phyloP scores from a whole-genome alignment of 1,140 invertebrate species.

The Leptopilina clavipes region DNA sequence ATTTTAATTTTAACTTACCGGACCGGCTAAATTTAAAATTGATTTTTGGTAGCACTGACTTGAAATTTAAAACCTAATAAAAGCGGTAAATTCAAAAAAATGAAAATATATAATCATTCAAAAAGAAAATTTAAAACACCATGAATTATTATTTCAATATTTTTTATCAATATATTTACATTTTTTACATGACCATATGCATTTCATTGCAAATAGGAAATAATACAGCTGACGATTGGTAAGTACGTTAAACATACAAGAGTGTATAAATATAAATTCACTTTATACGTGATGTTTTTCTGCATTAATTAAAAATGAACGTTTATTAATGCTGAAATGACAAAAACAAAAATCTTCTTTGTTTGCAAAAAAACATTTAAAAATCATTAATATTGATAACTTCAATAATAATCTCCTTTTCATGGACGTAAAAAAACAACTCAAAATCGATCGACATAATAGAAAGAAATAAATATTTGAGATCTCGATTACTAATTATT shows the following conservation, averaged over 20 bases:
- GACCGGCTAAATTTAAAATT: too few relatives aligned
- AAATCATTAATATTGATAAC: neutral
- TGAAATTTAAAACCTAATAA: too few relatives aligned
- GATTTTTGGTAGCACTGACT: too few relatives aligned
- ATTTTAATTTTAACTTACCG: too few relatives aligned
- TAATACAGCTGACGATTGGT: slow-evolving; percentile 47
- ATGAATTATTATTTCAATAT: slow-evolving; percentile 17
- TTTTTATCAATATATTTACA: slow-evolving; percentile 27
- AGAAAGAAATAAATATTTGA: slow-evolving; percentile 19
- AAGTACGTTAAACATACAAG: slow-evolving; percentile 50
- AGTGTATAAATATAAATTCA: slow-evolving; percentile 28
- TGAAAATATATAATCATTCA: too few relatives aligned
- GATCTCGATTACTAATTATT: neutral
- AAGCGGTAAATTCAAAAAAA: too few relatives aligned
- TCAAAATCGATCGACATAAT: neutral
- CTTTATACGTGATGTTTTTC: neutral
- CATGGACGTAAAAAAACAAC: neutral
- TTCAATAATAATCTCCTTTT: slow-evolving; percentile 13
- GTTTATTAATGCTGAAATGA: neutral
- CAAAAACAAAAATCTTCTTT: slow-evolving; percentile 1
- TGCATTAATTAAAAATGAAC: neutral
- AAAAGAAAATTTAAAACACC: neutral
- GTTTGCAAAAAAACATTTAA: neutral
- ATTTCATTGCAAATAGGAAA: slow-evolving; percentile 50
- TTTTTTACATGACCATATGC: slow-evolving; percentile 41